A percentile compares a stretch with the other conserved stretches of the same genome.
These are phyloP conservation scores for Camelus bactrianus DNA, from an alignment of 2,113 vertebrate genomes.

Conservation along the genomic window DNA sequence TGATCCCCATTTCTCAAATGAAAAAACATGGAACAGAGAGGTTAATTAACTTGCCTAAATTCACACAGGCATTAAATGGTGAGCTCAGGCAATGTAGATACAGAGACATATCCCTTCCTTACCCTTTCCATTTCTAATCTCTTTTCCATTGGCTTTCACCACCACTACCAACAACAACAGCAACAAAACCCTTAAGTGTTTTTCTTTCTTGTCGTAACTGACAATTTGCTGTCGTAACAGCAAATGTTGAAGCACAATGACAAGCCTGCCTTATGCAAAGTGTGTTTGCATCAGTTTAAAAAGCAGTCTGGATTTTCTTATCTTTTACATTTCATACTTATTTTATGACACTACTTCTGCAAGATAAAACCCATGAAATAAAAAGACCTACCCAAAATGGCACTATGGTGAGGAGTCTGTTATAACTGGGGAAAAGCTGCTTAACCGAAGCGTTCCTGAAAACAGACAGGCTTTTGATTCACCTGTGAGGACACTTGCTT, in stretches of 20 bases:
- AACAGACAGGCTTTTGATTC: constrained; percentile 32
- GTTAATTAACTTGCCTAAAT: background rate
- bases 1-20: background rate
- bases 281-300: background rate
- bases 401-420: background rate
- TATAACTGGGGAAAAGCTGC: background rate
- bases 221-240: background rate
- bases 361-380: background rate
- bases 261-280: background rate
- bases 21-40: background rate
- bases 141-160: background rate
- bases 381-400: background rate
- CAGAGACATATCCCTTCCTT: background rate
- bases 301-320: background rate
- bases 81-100: background rate
- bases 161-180: background rate
- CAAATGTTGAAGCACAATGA: background rate
- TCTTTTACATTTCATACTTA: constrained; percentile 18
- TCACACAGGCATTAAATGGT: background rate
- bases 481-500: constrained; percentile 41
- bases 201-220: background rate
- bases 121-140: background rate
- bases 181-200: background rate
- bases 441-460: background rate
- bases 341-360: background rate